A percentile compares a stretch with the other conserved stretches of the same genome.
phyloP scores from a whole-genome alignment of 1,140 invertebrate species.

The Brachionus plicatilis region DNA sequence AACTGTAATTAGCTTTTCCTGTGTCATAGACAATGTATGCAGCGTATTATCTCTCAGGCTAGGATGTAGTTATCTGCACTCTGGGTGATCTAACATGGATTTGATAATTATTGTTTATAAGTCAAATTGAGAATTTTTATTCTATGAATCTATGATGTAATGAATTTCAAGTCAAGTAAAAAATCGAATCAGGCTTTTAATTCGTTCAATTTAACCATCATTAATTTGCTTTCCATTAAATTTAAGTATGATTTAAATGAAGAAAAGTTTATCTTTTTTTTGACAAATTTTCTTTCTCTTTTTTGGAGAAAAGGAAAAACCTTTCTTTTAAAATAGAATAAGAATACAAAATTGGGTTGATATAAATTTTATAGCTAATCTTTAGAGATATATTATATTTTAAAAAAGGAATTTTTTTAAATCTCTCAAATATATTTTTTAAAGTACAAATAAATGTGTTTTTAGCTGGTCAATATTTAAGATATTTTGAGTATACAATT shows the following conservation, averaged over 20 bases:
- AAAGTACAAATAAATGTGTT: too few species aligned
- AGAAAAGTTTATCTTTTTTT: background rate
- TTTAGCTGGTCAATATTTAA: too few species aligned
- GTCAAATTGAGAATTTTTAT: background rate
- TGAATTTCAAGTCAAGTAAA: constrained; percentile 16
- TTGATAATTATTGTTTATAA: constrained; percentile 9
- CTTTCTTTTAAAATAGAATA: too few species aligned
- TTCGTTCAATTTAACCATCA: constrained; percentile 31
- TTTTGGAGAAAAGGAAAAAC: too few species aligned
- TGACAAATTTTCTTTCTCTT: background rate
- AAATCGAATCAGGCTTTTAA: constrained; percentile 15
- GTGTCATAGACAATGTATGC: constrained; percentile 2
- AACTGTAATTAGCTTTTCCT: background rate
- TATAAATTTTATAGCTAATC: background rate
- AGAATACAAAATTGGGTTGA: too few species aligned
- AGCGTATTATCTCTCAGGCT: background rate
- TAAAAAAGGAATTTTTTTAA: too few species aligned
- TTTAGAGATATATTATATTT: too few species aligned
- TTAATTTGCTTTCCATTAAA: background rate
- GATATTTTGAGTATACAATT: too few species aligned
- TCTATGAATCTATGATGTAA: constrained; percentile 19
- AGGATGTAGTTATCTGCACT: background rate
- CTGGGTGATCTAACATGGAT: background rate
- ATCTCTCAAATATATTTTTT: too few species aligned
- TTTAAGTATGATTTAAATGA: background rate